Conservation (phyloP, 2,888 invertebrate species). For the Erannis defoliaria region DNA sequence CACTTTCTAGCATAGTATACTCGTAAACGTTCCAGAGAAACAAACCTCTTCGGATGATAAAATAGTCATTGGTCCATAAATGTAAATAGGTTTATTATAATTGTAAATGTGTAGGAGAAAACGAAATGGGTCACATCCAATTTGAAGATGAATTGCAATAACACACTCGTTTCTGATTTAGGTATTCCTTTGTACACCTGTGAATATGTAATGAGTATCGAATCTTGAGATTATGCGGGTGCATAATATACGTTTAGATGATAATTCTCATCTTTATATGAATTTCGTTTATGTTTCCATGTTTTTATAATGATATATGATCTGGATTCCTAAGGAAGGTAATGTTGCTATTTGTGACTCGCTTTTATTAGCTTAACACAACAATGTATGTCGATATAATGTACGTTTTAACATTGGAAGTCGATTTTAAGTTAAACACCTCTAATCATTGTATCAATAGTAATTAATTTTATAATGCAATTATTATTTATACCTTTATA, state of each 20-base stretch:
- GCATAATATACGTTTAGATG: not conserved
- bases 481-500: too few relatives aligned
- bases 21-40: slow-evolving; percentile 3
- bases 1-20: not conserved
- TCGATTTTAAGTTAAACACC: too few relatives aligned
- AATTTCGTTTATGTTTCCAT: not conserved
- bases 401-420: too few relatives aligned
- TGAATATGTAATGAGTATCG: too few relatives aligned
- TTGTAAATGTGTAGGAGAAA: slow-evolving; percentile 27
- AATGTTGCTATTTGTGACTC: too few relatives aligned
- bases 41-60: slow-evolving; percentile 17
- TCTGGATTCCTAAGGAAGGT: too few relatives aligned
- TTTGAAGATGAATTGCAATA: slow-evolving; percentile 46
- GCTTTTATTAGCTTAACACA: too few relatives aligned
- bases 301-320: not conserved
- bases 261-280: not conserved
- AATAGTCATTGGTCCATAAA: slow-evolving; percentile 24
- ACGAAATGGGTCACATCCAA: slow-evolving; percentile 44
- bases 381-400: too few relatives aligned
- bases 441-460: too few relatives aligned
- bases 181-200: not conserved
- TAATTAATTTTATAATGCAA: too few relatives aligned
- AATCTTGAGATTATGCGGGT: too few relatives aligned
- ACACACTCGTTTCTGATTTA: slow-evolving; percentile 6
- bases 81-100: slow-evolving; percentile 27